Conservation (phyloP, 2,797 vertebrate genomes). For the Gallinago nigripennis region DNA sequence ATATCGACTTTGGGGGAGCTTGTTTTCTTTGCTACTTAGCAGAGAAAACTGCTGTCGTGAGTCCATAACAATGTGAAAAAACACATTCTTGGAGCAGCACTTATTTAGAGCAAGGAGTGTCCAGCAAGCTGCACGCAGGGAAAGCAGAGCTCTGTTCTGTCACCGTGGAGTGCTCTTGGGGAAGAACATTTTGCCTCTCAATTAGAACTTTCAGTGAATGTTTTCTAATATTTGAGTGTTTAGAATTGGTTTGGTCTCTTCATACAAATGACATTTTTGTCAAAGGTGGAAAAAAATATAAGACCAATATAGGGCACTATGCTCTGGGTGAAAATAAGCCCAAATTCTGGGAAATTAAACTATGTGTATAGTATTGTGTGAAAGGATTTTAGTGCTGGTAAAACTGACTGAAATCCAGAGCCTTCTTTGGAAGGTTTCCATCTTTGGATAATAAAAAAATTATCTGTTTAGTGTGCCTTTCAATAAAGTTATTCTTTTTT, state of each 20-base stretch:
- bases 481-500: not conserved
- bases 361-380: not conserved
- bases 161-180: not conserved
- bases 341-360: not conserved
- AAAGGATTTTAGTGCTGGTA: not conserved
- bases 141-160: not conserved
- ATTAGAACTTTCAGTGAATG: not conserved
- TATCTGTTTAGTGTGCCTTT: not conserved
- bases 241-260: not conserved
- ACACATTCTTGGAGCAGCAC: not conserved
- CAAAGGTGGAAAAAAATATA: not conserved
- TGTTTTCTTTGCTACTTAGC: not conserved
- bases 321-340: not conserved
- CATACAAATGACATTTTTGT: not conserved
- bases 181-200: not conserved
- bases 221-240: not conserved
- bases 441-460: not conserved
- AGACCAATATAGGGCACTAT: not conserved
- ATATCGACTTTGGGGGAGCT: not conserved
- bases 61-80: not conserved
- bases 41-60: not conserved
- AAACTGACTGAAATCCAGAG: not conserved
- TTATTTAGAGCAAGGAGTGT: fast-evolving
- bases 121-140: not conserved
- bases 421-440: not conserved